Percentiles rank a stretch among this genome's conserved stretches.
These are phyloP conservation scores for Euspilapteryx auroguttella DNA, from an alignment of 2,888 invertebrate genomes.

Conservation along the genomic window DNA sequence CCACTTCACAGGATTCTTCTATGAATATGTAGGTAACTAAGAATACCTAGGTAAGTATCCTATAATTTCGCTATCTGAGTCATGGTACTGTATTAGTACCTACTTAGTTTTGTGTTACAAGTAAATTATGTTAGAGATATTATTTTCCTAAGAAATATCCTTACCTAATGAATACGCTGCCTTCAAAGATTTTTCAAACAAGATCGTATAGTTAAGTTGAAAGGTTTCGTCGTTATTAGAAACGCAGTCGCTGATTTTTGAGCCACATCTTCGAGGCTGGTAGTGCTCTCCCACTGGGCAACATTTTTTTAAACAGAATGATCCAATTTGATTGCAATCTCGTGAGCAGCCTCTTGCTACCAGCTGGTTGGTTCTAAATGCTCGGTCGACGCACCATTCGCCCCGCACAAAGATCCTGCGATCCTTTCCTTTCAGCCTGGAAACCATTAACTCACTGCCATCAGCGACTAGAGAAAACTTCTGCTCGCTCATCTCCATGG, in stretches of 20 bases:
- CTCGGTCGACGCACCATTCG: conserved; percentile 47
- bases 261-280: conserved; percentile 22
- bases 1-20: no score
- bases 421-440: conserved; percentile 13
- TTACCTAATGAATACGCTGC: no score
- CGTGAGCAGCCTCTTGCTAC: conserved; percentile 34
- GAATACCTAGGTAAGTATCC: no score
- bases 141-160: no score
- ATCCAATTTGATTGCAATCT: conserved; percentile 25
- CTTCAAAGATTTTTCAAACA: no score
- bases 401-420: conserved; percentile 16
- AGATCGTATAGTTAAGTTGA: conserved; percentile 24
- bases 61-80: no score
- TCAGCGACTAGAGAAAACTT: conserved; percentile 20
- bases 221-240: conserved; percentile 20
- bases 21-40: no score
- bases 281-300: conserved; percentile 57
- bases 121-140: no score
- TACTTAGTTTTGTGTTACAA: no score
- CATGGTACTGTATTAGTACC: no score
- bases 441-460: conserved; percentile 21
- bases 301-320: conserved; percentile 52
- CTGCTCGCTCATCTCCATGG: conserved; percentile 25
- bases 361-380: conserved; percentile 14
- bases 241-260: conserved; percentile 26